Conservation (phyloP, 2,797 vertebrate species). For the Myripristis jacobus region DNA sequence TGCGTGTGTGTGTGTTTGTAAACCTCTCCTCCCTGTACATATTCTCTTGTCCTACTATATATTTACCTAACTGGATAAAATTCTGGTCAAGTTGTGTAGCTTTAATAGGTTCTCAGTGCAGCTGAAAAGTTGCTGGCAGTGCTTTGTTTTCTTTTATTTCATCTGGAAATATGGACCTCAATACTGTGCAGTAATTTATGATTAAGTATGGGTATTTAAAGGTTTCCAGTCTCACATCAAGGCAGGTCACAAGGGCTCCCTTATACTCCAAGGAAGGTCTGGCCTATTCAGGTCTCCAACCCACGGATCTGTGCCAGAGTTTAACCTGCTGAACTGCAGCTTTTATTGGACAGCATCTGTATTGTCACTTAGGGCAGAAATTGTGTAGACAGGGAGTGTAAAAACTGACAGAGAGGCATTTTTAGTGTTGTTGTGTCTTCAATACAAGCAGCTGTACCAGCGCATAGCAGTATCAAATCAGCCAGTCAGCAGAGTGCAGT, state of each 20-base stretch:
- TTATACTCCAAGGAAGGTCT: background rate
- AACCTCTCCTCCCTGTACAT: background rate
- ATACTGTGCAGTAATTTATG: background rate
- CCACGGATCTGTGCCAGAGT: background rate
- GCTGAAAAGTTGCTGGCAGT: background rate
- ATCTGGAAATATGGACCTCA: background rate
- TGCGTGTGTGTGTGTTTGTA: background rate
- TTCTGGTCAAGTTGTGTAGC: background rate
- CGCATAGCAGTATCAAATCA: background rate
- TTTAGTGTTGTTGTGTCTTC: conserved; percentile 8
- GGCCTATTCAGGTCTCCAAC: background rate
- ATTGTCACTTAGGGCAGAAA: conserved; percentile 6
- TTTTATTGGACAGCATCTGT: background rate
- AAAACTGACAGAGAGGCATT: conserved; percentile 10
- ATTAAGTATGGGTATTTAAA: background rate
- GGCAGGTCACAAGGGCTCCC: no score
- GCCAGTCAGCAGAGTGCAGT: background rate
- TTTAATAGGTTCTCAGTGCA: no score
- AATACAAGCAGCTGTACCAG: background rate
- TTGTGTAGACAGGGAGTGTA: background rate
- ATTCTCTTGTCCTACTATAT: background rate
- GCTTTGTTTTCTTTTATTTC: background rate
- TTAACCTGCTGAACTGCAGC: background rate
- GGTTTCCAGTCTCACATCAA: no score
- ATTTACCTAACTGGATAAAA: background rate